Evolutionary conservation across 2,888 invertebrate genomes (phyloP), one percentile per base, ranked within the genome.

Genomic region (Anoplius nigerrimus): DNA sequence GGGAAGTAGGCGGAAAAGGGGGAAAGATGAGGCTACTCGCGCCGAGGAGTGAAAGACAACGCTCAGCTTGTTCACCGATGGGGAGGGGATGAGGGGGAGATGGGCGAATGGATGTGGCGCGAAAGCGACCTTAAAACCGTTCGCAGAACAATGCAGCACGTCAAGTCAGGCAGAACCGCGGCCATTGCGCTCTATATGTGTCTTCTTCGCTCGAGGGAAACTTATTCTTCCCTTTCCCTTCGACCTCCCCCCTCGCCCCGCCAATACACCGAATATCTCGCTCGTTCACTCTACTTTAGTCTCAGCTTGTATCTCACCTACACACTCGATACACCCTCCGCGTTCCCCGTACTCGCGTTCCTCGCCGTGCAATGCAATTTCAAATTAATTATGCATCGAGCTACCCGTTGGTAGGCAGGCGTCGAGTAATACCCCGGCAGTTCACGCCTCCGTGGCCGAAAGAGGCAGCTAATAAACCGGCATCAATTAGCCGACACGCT

Each of bases 401-500:
- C 72, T 69, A 70, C 66, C 58, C 57, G 66, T 63, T 51, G 61
- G 70, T 74, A 79, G 70, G 69, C 75, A 73, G 75, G 67, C 82
- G 78, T 81, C 86, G 80, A 82, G 79, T 82, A 84, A 84, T 81
- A 79, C 80, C 67, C 75, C 73, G 76, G 58, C 73, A 74, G 78
- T 82, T 84, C 80, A 75, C 80, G 80, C 84, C 79, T 80, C 71
- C 72, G 66, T 69, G 75, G 79, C 76, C 79, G 77, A 85, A 86
- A 85, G 85, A 83, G 85, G 81, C 85, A 82, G 81, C 83, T 84
- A 85, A 86, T 85, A 85, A 85, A 85, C 82, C 81, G 79, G 84
- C 83, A 81, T 83, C 84, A 86, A 86, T 86, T 86, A 86, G 81
- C 80, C 80, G 82, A 77, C 85, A 85, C 84, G 85, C 84, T 82